Evolutionary conservation across 2,797 vertebrate species (phyloP).

Genomic region (Bradypodion pumilum): DNA sequence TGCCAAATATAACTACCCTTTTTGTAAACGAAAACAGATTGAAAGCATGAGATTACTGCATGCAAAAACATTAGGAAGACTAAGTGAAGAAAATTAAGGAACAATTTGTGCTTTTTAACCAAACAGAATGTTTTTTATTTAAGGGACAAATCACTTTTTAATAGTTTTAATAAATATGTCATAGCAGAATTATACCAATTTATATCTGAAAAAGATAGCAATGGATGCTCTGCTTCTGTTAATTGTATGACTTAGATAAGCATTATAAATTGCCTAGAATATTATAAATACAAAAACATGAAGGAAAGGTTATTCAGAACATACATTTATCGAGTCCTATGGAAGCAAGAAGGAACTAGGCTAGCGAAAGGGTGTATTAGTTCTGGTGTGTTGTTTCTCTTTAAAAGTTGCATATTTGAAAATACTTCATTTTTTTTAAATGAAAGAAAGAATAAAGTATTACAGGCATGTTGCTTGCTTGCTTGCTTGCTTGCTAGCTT

Average conservation of each 20-base stretch:
- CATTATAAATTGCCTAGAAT: conserved; percentile 5
- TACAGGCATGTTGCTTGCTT: background rate
- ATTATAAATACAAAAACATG: conserved; percentile 20
- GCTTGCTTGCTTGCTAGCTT: background rate
- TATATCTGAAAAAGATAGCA: conserved; percentile 22
- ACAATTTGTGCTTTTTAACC: conserved; percentile 14
- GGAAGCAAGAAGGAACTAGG: background rate
- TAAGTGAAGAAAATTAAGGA: conserved; percentile 15
- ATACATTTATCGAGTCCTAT: background rate
- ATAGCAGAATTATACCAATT: conserved; percentile 25
- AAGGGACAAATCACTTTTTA: conserved; percentile 15
- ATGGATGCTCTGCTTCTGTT: conserved; percentile 14
- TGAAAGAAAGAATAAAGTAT: no score
- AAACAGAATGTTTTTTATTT: conserved; percentile 26
- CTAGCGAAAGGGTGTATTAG: background rate
- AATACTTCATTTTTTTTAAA: background rate
- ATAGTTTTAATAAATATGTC: conserved; percentile 13
- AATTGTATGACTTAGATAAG: background rate
- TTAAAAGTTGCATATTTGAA: background rate
- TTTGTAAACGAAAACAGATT: background rate
- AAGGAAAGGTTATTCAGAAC: background rate
- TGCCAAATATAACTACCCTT: background rate
- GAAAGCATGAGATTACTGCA: background rate
- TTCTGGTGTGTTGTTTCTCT: background rate
- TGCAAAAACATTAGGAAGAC: conserved; percentile 5